These are phyloP conservation scores for Morpho helenor DNA, from an alignment of 2,888 invertebrate genomes.

Conservation along the genomic window DNA sequence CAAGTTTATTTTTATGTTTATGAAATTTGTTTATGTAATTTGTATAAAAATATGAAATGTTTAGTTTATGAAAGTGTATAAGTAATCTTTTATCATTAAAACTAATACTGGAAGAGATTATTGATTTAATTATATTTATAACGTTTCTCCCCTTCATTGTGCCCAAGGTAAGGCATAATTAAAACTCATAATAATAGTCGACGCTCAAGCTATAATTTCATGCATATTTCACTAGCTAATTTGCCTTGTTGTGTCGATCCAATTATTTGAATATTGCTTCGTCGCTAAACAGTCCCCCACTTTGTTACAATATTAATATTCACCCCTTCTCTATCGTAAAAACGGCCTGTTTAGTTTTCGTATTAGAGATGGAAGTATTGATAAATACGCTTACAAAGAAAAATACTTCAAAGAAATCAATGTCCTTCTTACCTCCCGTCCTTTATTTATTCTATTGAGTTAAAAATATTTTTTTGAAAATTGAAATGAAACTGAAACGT, in stretches of 20 bases:
- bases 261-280: slow-evolving; percentile 50
- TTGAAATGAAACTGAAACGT: no score
- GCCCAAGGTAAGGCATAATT: slow-evolving; percentile 29
- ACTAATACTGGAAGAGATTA: no score
- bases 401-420: no score
- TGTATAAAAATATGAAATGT: no score
- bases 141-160: not conserved
- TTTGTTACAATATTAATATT: slow-evolving; percentile 43
- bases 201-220: slow-evolving; percentile 40
- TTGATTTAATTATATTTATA: not conserved
- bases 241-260: slow-evolving; percentile 52
- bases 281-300: slow-evolving; percentile 34
- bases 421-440: no score
- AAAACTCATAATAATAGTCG: slow-evolving; percentile 26
- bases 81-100: no score
- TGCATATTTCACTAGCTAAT: slow-evolving; percentile 69
- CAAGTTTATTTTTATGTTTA: no score
- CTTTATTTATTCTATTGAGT: no score
- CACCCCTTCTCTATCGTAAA: slow-evolving; percentile 34
- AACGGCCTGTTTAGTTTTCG: slow-evolving; percentile 5
- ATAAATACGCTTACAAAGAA: no score
- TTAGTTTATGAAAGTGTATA: no score
- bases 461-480: no score
- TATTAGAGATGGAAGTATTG: slow-evolving; percentile 7
- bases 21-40: no score